These are phyloP conservation scores for Cyphomyrus discorhynchus DNA, from an alignment of 2,113 vertebrate species.

Conservation along the genomic window DNA sequence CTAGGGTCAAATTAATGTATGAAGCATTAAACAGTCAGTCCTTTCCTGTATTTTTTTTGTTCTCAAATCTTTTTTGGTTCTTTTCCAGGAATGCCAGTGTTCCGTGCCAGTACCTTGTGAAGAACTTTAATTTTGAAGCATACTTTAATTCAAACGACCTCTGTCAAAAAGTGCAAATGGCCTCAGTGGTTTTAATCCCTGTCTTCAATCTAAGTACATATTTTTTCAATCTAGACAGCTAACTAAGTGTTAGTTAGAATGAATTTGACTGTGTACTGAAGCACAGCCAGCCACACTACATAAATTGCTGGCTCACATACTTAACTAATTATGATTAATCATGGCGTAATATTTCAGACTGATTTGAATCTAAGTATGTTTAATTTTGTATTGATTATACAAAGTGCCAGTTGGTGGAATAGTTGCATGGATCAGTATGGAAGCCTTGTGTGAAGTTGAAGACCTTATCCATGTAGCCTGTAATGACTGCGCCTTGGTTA, in stretches of 20 bases:
- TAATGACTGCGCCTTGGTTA: neutral
- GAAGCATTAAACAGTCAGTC: neutral
- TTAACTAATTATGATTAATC: neutral
- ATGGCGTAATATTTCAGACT: neutral
- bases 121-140: neutral
- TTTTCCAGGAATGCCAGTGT: neutral
- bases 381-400: neutral
- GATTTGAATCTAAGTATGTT: slow-evolving; percentile 3
- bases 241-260: neutral
- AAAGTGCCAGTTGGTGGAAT: neutral
- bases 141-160: neutral
- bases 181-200: neutral
- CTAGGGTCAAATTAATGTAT: slow-evolving; percentile 3
- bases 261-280: neutral
- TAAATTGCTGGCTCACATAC: neutral
- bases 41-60: neutral
- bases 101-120: neutral
- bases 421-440: neutral
- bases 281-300: neutral
- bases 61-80: neutral
- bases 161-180: neutral
- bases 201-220: neutral
- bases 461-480: neutral
- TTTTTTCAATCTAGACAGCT: neutral
- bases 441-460: neutral